These are phyloP conservation scores for Pao palembangensis DNA, from an alignment of 2,113 vertebrate species.

Conservation along the genomic window DNA sequence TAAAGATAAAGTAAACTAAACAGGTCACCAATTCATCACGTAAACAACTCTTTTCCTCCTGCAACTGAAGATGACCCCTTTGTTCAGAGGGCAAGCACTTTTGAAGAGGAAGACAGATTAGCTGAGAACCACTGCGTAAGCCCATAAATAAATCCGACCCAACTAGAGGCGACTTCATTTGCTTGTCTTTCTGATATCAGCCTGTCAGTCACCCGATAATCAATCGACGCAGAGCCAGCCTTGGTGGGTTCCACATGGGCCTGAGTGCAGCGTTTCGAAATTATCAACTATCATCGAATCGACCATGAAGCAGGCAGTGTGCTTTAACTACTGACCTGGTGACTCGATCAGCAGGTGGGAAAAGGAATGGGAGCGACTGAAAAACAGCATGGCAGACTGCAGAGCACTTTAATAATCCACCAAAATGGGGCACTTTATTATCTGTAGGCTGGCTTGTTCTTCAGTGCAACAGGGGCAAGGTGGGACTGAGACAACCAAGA, in stretches of 20 bases:
- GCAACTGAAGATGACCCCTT: too few species aligned
- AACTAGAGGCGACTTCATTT: too few species aligned
- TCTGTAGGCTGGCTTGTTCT: background rate
- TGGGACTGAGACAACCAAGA: background rate
- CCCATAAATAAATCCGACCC: too few species aligned
- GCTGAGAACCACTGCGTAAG: too few species aligned
- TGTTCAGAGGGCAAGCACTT: too few species aligned
- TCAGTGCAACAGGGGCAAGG: background rate
- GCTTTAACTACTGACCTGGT: slow-evolving; percentile 8
- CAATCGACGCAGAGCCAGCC: slow-evolving; percentile 26
- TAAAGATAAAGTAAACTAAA: too few species aligned
- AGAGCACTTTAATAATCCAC: background rate
- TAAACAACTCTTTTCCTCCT: too few species aligned
- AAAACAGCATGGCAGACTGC: background rate
- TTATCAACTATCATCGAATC: slow-evolving; percentile 15
- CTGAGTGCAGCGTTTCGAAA: slow-evolving; percentile 27
- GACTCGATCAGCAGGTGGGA: background rate
- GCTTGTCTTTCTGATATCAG: slow-evolving; percentile 14
- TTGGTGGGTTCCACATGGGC: slow-evolving; percentile 3
- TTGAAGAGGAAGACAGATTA: too few species aligned
- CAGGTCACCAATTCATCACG: too few species aligned
- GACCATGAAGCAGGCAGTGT: too few species aligned
- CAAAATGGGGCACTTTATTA: slow-evolving; percentile 10
- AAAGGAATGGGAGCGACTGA: background rate
- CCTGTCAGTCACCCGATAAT: slow-evolving; percentile 37